Conservation (phyloP, 2,797 vertebrate genomes). For the Masticophis lateralis region DNA sequence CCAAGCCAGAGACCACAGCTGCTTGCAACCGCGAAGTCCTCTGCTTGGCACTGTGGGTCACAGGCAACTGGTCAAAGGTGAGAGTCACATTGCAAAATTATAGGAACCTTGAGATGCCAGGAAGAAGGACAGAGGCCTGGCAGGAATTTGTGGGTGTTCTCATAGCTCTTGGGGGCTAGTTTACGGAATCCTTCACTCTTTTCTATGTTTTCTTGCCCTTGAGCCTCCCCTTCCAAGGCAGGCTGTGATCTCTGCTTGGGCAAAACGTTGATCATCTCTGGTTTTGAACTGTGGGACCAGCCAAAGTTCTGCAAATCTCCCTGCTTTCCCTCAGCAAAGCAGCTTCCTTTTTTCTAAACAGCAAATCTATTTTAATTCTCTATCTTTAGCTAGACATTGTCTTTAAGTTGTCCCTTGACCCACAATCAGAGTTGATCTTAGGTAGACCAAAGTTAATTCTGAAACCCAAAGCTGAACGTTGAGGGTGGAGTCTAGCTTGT, state of each 20-base stretch:
- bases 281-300: conserved; percentile 2
- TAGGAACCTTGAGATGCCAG: rapidly evolving
- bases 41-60: conserved; percentile 84
- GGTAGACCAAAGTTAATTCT: neutral
- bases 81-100: rapidly evolving
- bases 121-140: neutral
- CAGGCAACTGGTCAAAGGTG: conserved; percentile 89
- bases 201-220: neutral
- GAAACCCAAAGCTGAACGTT: neutral
- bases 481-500: neutral
- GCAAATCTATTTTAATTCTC: conserved; percentile 10
- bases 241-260: rapidly evolving
- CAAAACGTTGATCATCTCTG: neutral
- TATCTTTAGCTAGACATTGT: conserved; percentile 1
- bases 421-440: neutral
- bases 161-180: no score
- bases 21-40: conserved; percentile 78
- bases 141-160: neutral
- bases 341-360: neutral
- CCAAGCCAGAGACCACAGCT: conserved; percentile 70
- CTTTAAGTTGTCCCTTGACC: neutral
- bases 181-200: neutral
- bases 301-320: conserved; percentile 28
- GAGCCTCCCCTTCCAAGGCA: neutral
- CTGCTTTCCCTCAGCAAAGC: conserved; percentile 16